Conservation (phyloP, 2,888 invertebrate genomes). For the Colletes collaris region DNA sequence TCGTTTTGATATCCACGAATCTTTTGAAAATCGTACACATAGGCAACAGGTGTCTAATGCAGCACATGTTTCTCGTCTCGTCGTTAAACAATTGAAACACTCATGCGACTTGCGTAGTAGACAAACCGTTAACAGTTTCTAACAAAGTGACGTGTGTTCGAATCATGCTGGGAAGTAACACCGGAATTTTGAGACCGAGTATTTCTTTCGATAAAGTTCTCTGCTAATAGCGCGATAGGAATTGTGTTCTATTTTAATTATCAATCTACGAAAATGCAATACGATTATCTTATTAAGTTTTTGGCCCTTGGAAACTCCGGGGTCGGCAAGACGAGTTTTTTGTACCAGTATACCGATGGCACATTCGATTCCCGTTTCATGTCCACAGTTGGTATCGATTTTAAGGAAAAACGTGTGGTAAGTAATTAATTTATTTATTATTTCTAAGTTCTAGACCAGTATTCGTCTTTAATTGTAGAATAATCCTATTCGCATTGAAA, state of each 20-base stretch:
- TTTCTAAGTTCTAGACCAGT: no score
- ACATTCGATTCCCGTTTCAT: conserved; percentile 96
- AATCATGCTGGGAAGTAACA: conserved; percentile 16
- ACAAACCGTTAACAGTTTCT: neutral
- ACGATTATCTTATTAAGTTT: conserved; percentile 96
- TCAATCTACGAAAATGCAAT: conserved; percentile 86
- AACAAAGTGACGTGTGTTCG: neutral
- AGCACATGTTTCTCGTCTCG: conserved; percentile 35
- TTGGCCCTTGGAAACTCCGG: conserved; percentile 98
- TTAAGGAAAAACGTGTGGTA: conserved; percentile 97
- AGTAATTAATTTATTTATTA: conserved; percentile 73
- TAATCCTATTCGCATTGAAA: no score
- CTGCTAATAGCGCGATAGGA: conserved; percentile 16
- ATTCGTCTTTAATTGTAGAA: no score
- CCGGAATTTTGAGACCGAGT: neutral
- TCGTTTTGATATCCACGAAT: conserved; percentile 34
- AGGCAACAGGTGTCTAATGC: conserved; percentile 76
- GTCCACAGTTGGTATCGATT: conserved; percentile 98
- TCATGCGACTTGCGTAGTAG: no score
- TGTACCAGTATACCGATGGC: conserved; percentile 98
- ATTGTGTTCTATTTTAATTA: neutral
- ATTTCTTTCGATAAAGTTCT: neutral
- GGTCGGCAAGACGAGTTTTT: conserved; percentile 97
- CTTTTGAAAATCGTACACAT: conserved; percentile 56
- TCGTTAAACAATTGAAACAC: conserved; percentile 11